A percentile compares a stretch with the other conserved stretches of the same genome.
phyloP scores from a whole-genome alignment of 2,888 invertebrate species.

The Netelia inedita region DNA sequence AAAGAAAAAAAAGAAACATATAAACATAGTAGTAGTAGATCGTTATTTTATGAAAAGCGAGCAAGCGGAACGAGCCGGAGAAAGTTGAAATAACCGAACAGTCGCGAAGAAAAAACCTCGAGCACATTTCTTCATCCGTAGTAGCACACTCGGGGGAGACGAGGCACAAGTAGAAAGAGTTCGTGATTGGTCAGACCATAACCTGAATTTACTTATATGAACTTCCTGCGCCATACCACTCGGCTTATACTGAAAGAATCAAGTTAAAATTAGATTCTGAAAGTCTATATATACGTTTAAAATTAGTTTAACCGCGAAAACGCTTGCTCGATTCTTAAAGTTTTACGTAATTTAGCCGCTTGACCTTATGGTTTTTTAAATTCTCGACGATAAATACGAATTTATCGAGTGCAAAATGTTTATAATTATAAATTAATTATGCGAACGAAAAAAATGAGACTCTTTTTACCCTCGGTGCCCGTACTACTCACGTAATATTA shows the following conservation, averaged over 20 bases:
- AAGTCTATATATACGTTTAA: conserved; percentile 6
- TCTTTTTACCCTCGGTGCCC: too few relatives aligned
- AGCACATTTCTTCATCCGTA: not conserved
- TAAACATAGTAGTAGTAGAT: not conserved
- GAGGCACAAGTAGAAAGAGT: conserved; percentile 39
- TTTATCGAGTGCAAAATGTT: not conserved
- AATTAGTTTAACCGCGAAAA: conserved; percentile 36
- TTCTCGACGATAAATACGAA: not conserved
- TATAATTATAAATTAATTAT: not conserved
- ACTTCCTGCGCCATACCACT: conserved; percentile 26
- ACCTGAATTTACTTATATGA: conserved; percentile 40
- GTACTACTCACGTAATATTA: too few relatives aligned
- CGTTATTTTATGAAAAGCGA: conserved; percentile 29
- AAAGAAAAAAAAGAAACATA: not conserved
- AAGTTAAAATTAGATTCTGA: conserved; percentile 33
- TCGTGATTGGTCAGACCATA: conserved; percentile 33
- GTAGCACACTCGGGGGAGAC: conserved; percentile 15
- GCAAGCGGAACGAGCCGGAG: not conserved
- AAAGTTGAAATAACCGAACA: conserved; percentile 31
- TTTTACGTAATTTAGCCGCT: conserved; percentile 11
- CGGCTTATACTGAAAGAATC: conserved; percentile 8
- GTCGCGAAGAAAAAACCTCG: conserved; percentile 1
- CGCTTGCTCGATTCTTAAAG: conserved; percentile 16
- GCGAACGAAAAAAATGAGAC: too few relatives aligned
- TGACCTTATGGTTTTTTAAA: not conserved